A percentile compares a stretch with the other conserved stretches of the same genome.
phyloP scores from a whole-genome alignment of 2,888 invertebrate species.

The Dicyrtoma fusca region DNA sequence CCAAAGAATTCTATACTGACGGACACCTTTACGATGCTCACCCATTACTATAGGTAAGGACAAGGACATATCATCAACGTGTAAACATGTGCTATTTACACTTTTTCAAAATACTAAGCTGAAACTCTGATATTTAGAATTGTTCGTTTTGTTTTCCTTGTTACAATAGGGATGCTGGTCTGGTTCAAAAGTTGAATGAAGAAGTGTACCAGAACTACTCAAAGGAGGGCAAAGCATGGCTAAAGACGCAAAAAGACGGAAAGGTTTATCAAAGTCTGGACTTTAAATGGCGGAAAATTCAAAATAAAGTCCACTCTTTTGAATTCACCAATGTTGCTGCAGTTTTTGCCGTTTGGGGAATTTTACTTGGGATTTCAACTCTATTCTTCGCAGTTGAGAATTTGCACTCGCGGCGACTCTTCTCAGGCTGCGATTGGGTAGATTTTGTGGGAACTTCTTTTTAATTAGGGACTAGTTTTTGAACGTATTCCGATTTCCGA shows the following conservation, averaged over 20 bases:
- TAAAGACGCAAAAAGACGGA: background rate
- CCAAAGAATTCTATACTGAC: constrained; percentile 11
- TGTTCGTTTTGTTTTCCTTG: too few relatives aligned
- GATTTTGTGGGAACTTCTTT: too few relatives aligned
- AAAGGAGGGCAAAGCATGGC: background rate
- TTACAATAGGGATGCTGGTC: background rate
- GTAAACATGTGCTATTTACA: too few relatives aligned
- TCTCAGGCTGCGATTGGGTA: too few relatives aligned
- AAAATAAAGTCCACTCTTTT: background rate
- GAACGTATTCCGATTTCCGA: too few relatives aligned
- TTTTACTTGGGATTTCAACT: background rate
- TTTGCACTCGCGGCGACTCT: too few relatives aligned
- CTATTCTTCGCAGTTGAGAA: background rate
- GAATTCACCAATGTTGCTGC: background rate
- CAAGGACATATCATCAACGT: too few relatives aligned
- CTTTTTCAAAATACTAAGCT: too few relatives aligned
- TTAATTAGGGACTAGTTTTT: too few relatives aligned
- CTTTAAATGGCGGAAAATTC: background rate
- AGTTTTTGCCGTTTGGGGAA: background rate
- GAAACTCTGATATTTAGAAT: too few relatives aligned
- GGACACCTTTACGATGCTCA: background rate
- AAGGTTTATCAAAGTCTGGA: background rate
- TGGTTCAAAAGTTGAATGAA: constrained; percentile 19
- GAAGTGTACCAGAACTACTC: background rate
- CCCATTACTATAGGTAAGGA: too few relatives aligned